Evolutionary conservation across 2,113 vertebrate species (phyloP).

Genomic region (Pimephales promelas): DNA sequence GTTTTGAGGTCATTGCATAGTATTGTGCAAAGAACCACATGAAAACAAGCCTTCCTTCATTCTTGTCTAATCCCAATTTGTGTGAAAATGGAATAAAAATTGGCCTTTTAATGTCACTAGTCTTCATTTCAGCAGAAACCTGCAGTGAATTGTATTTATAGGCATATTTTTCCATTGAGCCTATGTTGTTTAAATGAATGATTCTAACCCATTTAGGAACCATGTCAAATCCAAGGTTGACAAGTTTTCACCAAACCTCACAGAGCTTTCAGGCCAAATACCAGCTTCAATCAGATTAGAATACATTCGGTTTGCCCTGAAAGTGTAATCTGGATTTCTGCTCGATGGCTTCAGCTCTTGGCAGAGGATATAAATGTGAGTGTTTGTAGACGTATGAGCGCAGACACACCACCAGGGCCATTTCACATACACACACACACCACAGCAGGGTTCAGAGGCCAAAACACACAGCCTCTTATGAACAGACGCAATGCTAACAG

Average conservation of each 20-base stretch:
- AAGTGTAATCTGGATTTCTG: not conserved
- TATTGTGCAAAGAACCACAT: not conserved
- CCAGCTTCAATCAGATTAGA: not conserved
- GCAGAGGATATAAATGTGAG: not conserved
- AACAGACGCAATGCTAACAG: conserved; percentile 4
- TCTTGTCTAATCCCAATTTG: too few relatives aligned
- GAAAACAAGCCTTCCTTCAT: not conserved
- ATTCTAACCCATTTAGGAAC: conserved; percentile 20
- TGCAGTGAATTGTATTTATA: not conserved
- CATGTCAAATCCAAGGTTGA: conserved; percentile 23
- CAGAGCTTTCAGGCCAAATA: not conserved
- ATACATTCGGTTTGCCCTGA: too few relatives aligned
- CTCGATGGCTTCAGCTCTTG: not conserved
- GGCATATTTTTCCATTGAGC: not conserved
- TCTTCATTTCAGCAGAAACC: too few relatives aligned
- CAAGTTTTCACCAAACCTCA: conserved; percentile 38
- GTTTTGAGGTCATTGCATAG: not conserved
- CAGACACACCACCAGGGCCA: conserved; percentile 5
- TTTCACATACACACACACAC: not conserved
- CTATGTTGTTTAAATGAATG: not conserved
- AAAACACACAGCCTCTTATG: conserved; percentile 55
- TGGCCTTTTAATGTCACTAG: too few relatives aligned
- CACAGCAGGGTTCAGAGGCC: conserved; percentile 28
- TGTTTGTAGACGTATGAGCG: not conserved
- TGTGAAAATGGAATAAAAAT: too few relatives aligned